Percentiles rank a stretch among this genome's conserved stretches.
These are phyloP conservation scores for Chironomus tepperi DNA, from an alignment of 1,140 invertebrate species.

Conservation along the genomic window DNA sequence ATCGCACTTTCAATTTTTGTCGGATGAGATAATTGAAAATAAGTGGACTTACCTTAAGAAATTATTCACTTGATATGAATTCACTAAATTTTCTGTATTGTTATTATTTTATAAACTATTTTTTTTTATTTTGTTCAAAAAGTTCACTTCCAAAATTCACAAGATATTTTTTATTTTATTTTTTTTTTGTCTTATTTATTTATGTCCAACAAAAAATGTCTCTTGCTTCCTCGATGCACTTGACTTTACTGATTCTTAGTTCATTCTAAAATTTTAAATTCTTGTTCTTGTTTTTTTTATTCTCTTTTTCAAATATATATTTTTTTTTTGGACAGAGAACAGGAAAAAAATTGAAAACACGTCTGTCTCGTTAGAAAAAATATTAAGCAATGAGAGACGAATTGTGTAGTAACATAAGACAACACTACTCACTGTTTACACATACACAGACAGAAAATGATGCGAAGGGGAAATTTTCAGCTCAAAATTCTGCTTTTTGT, in stretches of 20 bases:
- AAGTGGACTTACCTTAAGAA: neutral
- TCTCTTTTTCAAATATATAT: neutral
- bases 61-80: neutral
- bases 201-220: neutral
- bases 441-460: neutral
- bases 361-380: conserved; percentile 23
- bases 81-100: neutral
- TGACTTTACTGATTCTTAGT: too few relatives aligned
- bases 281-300: too few relatives aligned
- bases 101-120: too few relatives aligned
- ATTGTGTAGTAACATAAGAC: conserved; percentile 18
- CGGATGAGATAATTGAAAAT: too few relatives aligned
- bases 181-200: neutral
- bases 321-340: neutral
- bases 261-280: too few relatives aligned
- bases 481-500: neutral
- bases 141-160: too few relatives aligned
- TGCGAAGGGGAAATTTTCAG: conserved; percentile 2
- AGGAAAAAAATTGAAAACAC: neutral
- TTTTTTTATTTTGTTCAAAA: too few relatives aligned
- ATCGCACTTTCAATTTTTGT: neutral
- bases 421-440: neutral
- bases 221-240: neutral
- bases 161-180: too few relatives aligned
- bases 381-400: conserved; percentile 22